A percentile compares a stretch with the other conserved stretches of the same genome.
Evolutionary conservation across 2,888 invertebrate genomes (phyloP).

Genomic region (Hyppa rectilinea): DNA sequence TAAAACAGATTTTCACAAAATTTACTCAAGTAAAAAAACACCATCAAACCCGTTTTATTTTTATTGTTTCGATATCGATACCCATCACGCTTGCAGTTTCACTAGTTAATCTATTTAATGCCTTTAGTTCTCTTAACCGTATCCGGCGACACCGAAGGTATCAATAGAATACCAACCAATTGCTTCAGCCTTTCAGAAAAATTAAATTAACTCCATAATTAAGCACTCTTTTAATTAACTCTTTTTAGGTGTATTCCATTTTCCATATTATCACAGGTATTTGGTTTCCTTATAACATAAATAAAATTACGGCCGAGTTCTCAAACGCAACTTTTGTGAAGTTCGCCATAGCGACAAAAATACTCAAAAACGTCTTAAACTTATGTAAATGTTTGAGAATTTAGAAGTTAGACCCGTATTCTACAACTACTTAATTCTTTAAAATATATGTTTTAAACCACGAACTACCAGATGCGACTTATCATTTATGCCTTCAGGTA

Average conservation of each 20-base stretch:
- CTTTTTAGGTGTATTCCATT: constrained; percentile 11
- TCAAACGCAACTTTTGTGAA: constrained; percentile 5
- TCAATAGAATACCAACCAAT: constrained; percentile 17
- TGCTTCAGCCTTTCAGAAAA: constrained; percentile 40
- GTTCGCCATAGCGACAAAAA: background rate
- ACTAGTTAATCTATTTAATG: no score
- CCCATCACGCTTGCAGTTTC: no score
- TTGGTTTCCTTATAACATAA: constrained; percentile 25
- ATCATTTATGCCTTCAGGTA: background rate
- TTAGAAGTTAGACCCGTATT: constrained; percentile 7
- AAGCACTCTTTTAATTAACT: background rate
- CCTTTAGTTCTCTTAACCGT: no score
- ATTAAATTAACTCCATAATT: constrained; percentile 30
- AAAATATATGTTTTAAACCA: constrained; percentile 2
- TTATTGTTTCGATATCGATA: no score
- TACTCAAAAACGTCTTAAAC: background rate
- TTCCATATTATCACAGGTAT: constrained; percentile 59
- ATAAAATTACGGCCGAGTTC: constrained; percentile 23
- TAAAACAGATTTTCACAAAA: no score
- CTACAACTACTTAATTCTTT: constrained; percentile 3
- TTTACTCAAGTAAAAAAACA: no score
- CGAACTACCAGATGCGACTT: background rate
- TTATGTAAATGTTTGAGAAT: constrained; percentile 17
- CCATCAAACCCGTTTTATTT: no score
- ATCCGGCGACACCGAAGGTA: background rate